Base-by-base conservation (phyloP, 2,888 invertebrate genomes). In the Aphodius sticticus region DNA sequence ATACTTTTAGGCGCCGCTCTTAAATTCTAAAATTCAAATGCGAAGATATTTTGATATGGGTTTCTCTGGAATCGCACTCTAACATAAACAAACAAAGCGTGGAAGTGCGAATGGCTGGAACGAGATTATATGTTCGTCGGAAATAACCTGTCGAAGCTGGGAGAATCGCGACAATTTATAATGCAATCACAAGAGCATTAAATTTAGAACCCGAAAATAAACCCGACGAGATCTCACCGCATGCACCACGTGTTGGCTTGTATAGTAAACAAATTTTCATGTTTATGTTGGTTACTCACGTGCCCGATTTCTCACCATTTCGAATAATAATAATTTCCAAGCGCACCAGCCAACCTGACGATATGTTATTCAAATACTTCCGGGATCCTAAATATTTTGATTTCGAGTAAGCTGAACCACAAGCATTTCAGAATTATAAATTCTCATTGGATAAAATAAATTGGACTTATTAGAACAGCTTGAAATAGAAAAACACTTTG, bases 81-180 rank as follows among this genome's bases (percentile, higher is more conserved):
- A 53, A 53, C 53, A 12, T 53, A 53, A 53, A 53, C 12, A 53
- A 53, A 53, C 53, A 53, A 7, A 53, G 12, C 53, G 53, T 12
- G 53, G 7, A 53, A 53, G 53, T 53, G 53, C 53, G 53, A 53
- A 53, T 9, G 53, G 53, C 53, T 9, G 53, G 53, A 53, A 53
- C 53, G 12, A 53, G 3, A 53, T 53, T 53, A 53, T 53, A 53
- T 7, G 53, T 12, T 53, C 2, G 12, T 53, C 53, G 53, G 53
- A 53, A 53, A 53, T 53, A 53, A 53, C 53, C 53, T 53, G 53
- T 53, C 53, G 53, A 53, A 53, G 53, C 53, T 12, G 7, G 53
- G 53, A 53, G 53, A 53, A 53, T 53, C 53, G 53, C 53, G 53
- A 53, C 53, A 53, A 53, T 53, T 53, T 53, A 53, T 53, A 53